Evolutionary conservation across 2,888 invertebrate species (phyloP).

Genomic region (Lobophora halterata): DNA sequence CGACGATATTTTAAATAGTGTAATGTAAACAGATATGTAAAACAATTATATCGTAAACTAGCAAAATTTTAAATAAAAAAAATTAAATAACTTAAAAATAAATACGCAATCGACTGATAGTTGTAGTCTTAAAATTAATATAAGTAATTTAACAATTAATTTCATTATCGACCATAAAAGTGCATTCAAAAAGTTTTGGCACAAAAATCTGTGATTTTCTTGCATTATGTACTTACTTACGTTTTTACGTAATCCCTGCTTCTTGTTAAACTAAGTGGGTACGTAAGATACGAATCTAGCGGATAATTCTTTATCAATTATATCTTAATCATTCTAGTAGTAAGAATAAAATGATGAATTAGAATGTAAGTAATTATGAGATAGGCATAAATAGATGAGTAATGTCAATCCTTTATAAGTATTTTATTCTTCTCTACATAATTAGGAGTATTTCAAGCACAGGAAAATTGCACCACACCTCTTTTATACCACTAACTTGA

Average conservation of each 20-base stretch:
- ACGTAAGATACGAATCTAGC: not conserved
- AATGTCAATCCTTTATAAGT: no score
- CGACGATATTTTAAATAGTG: no score
- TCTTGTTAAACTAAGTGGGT: slow-evolving; percentile 10
- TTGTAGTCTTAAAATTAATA: slow-evolving; percentile 54
- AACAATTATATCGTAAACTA: not conserved
- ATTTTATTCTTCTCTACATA: no score
- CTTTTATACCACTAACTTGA: no score
- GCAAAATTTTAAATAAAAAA: slow-evolving; percentile 12
- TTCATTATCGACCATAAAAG: slow-evolving; percentile 9
- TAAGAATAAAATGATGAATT: no score
- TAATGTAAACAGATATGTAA: not conserved
- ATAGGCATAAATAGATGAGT: no score
- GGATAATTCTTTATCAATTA: not conserved
- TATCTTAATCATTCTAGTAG: no score
- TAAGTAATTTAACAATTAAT: slow-evolving; percentile 35
- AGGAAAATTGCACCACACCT: no score
- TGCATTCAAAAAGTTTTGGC: slow-evolving; percentile 41
- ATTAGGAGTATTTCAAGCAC: no score
- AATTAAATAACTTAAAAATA: slow-evolving; percentile 42
- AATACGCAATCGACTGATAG: slow-evolving; percentile 73
- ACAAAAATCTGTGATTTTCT: slow-evolving; percentile 67
- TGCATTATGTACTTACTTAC: slow-evolving; percentile 34
- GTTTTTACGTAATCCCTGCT: no score
- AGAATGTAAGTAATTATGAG: no score